Evolutionary conservation across 1,140 invertebrate species (phyloP), one percentile per base, ranked within the genome.

Genomic region (Planococcus citri): DNA sequence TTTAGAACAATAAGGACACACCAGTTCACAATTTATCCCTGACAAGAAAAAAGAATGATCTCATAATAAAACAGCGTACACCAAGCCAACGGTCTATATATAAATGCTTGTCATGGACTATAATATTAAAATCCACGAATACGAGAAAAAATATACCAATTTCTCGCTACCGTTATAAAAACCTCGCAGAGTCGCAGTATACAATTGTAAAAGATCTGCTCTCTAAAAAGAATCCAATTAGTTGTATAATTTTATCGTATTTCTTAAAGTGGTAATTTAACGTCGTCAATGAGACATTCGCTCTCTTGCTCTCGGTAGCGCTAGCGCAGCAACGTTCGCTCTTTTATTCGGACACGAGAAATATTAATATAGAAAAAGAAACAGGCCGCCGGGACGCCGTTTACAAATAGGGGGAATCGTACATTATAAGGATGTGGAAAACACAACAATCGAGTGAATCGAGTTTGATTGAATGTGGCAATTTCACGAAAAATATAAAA

Each of bases 21-120:
- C 60, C 60, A 64, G 60, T 64, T 64, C 20, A 64, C 60, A 64
- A 64, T 64, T 64, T 64, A 64, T 64, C 25, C 60, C 25, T 64
- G 60, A 64, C 60, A 64, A 64, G 60, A 27, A 25, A 64, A 64
- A 27, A 51, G 41, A 51, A 51, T 20, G 12, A 51, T 51, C 41
- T 51, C 41, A 20, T 51, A 51, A 51, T 51, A 51, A 51, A 51
- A 51, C 41, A 51, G 17, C 41, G 41, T 51, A 20, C 41, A 20
- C 12, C 41, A 51, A 6, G 33, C 33, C n/a, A n/a, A 14, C 33
- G 41, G 10, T 51, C 41, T 33, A 58, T 20, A 22, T 58, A 58
- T 58, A 58, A n/a, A 20, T 58, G 51, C 20, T 64, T 64, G 60
- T 64, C 60, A 64, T 20, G 60, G 41, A 51, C 41, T 51, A 51